Conservation (phyloP, 2,888 invertebrate species). For the Fragum whitleyi region DNA sequence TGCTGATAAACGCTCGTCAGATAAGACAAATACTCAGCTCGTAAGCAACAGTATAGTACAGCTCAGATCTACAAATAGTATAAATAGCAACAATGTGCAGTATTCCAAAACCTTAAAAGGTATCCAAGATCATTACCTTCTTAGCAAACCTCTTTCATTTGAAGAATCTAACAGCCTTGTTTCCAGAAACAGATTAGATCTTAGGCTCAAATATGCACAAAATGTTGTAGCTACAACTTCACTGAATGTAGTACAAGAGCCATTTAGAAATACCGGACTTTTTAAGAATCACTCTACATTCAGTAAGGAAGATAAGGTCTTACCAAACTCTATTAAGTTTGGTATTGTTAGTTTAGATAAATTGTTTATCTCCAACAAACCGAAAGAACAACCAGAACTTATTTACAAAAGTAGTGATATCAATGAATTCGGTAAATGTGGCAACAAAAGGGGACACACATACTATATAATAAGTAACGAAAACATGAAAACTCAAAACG, state of each 20-base stretch:
- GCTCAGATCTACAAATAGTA: too few species aligned
- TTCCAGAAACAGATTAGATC: not conserved
- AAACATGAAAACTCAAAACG: not conserved
- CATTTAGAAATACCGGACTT: too few species aligned
- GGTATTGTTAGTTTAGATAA: constrained; percentile 4
- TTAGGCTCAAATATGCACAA: not conserved
- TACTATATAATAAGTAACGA: constrained; percentile 3
- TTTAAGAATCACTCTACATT: too few species aligned
- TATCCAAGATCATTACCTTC: not conserved
- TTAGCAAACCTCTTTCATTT: constrained; percentile 9
- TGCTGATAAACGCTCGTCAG: too few species aligned
- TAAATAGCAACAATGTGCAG: too few species aligned
- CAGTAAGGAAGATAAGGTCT: not conserved
- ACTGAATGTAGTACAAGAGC: too few species aligned
- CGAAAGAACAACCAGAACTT: not conserved
- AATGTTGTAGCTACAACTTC: too few species aligned
- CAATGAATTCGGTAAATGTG: not conserved
- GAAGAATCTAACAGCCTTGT: not conserved
- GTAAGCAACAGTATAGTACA: too few species aligned
- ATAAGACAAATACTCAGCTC: too few species aligned
- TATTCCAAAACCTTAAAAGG: not conserved
- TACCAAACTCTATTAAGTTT: not conserved
- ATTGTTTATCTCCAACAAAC: not conserved
- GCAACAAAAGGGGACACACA: not conserved
- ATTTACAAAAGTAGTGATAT: not conserved